These are phyloP conservation scores for Alauda arvensis DNA, from an alignment of 2,797 vertebrate genomes.

Conservation along the genomic window DNA sequence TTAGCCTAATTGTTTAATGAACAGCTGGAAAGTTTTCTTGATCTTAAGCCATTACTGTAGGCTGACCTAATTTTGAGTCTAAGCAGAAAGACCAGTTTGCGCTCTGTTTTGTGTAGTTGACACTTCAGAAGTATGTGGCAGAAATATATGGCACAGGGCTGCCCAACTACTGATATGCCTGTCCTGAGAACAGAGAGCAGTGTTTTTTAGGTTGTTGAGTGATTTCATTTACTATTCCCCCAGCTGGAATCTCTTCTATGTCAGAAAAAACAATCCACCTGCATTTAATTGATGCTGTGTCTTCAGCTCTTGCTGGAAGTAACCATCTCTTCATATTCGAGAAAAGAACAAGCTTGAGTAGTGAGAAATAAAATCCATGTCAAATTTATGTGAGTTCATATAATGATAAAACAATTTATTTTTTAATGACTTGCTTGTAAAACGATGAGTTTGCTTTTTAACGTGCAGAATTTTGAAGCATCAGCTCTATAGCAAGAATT, in stretches of 20 bases:
- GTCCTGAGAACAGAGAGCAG: neutral
- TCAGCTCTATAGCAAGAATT: conserved; percentile 1
- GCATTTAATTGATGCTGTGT: neutral
- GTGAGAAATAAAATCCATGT: conserved; percentile 10
- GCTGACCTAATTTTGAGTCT: neutral
- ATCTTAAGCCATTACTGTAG: conserved; percentile 28
- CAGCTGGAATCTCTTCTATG: neutral
- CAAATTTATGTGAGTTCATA: conserved; percentile 10
- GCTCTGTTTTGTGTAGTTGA: conserved; percentile 19
- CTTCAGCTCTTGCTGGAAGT: neutral
- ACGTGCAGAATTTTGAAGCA: neutral
- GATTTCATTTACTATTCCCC: neutral
- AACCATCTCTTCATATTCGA: neutral
- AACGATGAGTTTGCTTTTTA: conserved; percentile 27
- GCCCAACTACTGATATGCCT: neutral
- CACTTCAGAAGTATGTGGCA: conserved; percentile 16
- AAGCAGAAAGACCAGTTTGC: conserved; percentile 9
- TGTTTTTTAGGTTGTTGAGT: neutral
- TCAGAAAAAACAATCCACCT: neutral
- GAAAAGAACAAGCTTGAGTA: neutral
- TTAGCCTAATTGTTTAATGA: conserved; percentile 40
- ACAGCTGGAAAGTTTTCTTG: conserved; percentile 39
- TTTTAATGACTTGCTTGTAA: conserved; percentile 33
- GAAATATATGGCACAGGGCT: neutral
- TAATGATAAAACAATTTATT: conserved; percentile 13